Evolutionary conservation across 2,797 vertebrate genomes (phyloP).

Genomic region (Clamator glandarius): DNA sequence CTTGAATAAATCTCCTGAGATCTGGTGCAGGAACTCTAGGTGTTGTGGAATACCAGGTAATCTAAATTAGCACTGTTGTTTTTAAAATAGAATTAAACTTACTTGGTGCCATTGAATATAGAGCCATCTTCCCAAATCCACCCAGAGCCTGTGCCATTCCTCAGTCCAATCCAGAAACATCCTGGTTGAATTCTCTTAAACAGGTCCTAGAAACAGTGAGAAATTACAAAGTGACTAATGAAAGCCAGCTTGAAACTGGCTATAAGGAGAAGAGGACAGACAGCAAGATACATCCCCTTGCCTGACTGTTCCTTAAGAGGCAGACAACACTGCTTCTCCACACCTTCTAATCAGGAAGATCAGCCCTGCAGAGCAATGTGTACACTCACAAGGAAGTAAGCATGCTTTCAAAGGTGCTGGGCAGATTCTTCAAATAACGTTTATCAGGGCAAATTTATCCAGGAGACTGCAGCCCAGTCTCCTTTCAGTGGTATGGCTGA

Average conservation of each 20-base stretch:
- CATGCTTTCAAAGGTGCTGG: not conserved
- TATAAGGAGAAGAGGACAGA: not conserved
- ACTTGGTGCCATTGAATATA: not conserved
- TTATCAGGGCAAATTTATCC: not conserved
- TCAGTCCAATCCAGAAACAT: constrained; percentile 47
- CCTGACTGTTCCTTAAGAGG: not conserved
- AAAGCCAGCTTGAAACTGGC: not conserved
- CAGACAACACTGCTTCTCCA: not conserved
- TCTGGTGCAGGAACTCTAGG: not conserved
- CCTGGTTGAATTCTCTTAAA: not conserved
- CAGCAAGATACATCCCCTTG: not conserved
- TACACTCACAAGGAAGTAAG: not conserved
- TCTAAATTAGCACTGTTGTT: not conserved
- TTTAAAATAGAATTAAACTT: constrained; percentile 26
- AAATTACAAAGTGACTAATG: not conserved
- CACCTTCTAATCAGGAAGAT: not conserved
- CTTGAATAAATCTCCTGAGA: not conserved
- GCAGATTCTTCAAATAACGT: not conserved
- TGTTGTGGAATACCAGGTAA: not conserved
- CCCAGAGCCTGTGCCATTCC: not conserved
- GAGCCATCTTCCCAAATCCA: constrained; percentile 57
- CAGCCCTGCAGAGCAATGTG: not conserved
- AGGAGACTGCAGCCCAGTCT: not conserved
- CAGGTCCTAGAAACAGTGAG: constrained; percentile 30
- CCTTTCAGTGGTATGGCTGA: not conserved